Evolutionary conservation across 2,113 vertebrate species (phyloP), one percentile per base, ranked within the genome.

Genomic region (Charadrius vociferus): DNA sequence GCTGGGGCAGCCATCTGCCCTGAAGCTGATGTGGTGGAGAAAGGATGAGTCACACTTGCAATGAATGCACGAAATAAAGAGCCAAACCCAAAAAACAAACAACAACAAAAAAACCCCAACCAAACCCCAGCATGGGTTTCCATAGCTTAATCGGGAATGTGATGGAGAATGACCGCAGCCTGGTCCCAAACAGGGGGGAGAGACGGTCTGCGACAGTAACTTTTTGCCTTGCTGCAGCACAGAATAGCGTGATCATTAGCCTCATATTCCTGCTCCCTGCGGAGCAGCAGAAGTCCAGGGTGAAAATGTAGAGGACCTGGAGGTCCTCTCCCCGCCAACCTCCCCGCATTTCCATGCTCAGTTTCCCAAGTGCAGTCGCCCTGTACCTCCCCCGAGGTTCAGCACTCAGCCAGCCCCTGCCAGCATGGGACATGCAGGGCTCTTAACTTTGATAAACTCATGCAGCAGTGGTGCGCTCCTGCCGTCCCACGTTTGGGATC

Each of bases 401-500:
- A 45, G 62, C 9, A 2, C 34, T 70, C 77, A 91, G 45, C 36
- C 36, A 80, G 52, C 27, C n/a, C 16, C 17, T 50, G 47, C 37
- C 52, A 34, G 29, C 29, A 4, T 11, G 20, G 37, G 4, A 59
- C 56, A 53, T 10, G 23, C 23, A 47, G 0, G 0, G 41, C 20
- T 86, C 62, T 79, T 79, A 30, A 34, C 34, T 43, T 67, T 2
- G 50, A 16, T 20, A n/a, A 26, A 27, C 8, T 52, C 29, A 3
- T 14, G 8, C 34, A 68, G 49, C n/a, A 56, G 41, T 7, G 73
- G 27, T 88, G 30, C 27, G 4, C 34, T 19, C 14, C 9, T 22
- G 3, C 5, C 8, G 4, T 10, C 12, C 26, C 18, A 21, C 8
- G 5, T 61, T 34, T 73, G 24, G 22, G 62, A 68, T 88, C 34